Evolutionary conservation across 2,113 vertebrate genomes (phyloP).

Genomic region (Microcebus lehilahytsara): DNA sequence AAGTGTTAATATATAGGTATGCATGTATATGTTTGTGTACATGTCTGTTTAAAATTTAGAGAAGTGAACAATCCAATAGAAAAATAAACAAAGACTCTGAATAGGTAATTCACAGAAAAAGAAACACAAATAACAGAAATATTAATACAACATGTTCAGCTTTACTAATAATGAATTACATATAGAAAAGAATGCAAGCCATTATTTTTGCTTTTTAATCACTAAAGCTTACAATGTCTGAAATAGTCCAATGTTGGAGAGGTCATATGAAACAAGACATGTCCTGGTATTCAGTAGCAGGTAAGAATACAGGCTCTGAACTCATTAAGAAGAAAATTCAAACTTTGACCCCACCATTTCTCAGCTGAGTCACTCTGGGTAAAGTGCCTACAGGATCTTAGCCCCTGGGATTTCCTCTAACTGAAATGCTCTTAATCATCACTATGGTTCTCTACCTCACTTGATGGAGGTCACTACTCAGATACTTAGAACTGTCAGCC

Average conservation of each 20-base stretch:
- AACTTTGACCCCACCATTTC: not conserved
- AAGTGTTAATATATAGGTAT: not conserved
- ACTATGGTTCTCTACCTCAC: not conserved
- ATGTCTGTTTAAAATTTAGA: not conserved
- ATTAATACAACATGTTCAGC: not conserved
- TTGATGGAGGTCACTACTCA: not conserved
- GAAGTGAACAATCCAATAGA: not conserved
- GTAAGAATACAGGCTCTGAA: not conserved
- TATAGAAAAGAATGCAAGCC: not conserved
- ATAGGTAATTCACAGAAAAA: not conserved
- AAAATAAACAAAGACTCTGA: not conserved
- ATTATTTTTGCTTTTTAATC: not conserved
- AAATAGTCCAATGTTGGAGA: not conserved
- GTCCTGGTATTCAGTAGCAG: not conserved
- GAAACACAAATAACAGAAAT: not conserved
- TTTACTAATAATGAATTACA: not conserved
- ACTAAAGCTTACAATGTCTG: not conserved
- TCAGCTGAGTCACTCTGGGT: not conserved
- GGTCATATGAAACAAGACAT: not conserved
- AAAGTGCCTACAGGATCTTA: not conserved
- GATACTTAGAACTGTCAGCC: not conserved
- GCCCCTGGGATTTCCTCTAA: not conserved
- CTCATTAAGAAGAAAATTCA: not conserved
- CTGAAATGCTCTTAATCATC: not conserved
- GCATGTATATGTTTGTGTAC: not conserved